Percentiles rank a stretch among this genome's conserved stretches.
Evolutionary conservation across 2,797 vertebrate genomes (phyloP).

Genomic region (Platalea minor): DNA sequence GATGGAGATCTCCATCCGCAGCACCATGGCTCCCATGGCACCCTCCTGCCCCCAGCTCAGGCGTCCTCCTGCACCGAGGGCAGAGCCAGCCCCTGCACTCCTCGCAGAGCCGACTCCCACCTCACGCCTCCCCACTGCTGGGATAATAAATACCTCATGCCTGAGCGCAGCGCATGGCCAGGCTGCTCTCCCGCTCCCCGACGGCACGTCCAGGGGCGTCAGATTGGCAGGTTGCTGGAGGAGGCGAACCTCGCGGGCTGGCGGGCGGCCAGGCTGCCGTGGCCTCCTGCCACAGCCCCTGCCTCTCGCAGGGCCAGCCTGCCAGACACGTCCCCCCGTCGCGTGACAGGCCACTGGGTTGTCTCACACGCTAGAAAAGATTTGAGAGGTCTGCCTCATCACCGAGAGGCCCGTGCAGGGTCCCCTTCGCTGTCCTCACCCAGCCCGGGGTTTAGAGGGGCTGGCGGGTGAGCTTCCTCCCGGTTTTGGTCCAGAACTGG

Average conservation of each 20-base stretch:
- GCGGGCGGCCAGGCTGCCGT: not conserved
- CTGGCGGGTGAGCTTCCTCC: not conserved
- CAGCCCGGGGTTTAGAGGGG: not conserved
- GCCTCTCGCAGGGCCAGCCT: slow-evolving; percentile 24
- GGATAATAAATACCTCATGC: slow-evolving; percentile 18
- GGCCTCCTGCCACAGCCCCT: slow-evolving; percentile 57
- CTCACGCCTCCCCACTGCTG: not conserved
- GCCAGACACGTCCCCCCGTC: slow-evolving; percentile 53
- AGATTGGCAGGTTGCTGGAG: slow-evolving; percentile 50
- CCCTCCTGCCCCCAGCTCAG: not conserved
- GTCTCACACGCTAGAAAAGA: slow-evolving; percentile 15
- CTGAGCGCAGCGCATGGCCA: not conserved
- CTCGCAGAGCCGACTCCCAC: not conserved
- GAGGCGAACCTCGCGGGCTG: not conserved
- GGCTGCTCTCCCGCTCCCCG: not conserved
- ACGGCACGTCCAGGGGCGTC: slow-evolving; percentile 13
- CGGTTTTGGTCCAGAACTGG: not conserved
- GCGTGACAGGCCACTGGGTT: slow-evolving; percentile 56
- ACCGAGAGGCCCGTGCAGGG: slow-evolving; percentile 1
- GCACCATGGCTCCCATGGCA: accelerated
- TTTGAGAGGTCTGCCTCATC: slow-evolving; percentile 21
- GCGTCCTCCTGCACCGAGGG: not conserved
- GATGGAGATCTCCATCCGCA: accelerated
- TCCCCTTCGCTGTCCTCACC: not conserved
- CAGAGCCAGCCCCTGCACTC: not conserved